Base-by-base conservation (phyloP, 2,797 vertebrate genomes). In the Salarias fasciatus region DNA sequence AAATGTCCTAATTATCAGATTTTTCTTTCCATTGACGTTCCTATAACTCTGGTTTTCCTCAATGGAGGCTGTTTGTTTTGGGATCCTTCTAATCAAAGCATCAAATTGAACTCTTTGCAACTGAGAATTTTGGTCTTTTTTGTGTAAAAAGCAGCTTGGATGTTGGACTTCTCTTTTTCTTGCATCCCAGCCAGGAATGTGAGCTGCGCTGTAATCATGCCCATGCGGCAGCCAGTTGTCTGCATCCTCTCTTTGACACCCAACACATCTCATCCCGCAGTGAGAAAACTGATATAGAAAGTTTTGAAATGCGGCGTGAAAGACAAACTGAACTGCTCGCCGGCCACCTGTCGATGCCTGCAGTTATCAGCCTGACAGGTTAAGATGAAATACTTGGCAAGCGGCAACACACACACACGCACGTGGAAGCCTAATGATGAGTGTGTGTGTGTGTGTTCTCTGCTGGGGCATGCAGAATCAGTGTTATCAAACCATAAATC, bases 281-380 rank as follows among this genome's bases (percentile, higher is more conserved):
- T 49, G 35, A 29, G 11, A 41, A 46, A 56, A 45, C 4, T 42
- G 9, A 49, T 38, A 29, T 10, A 9, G 37, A 43, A 60, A 18
- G 12, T 61, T 63, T 50, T 8, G 45, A 64, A 77, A 60, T 62
- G 35, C 47, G 24, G 35, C 2, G 1, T 51, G 28, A 53, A 55
- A 67, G 13, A 51, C 49, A 53, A 60, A 61, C 33, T 38, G 9
- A 60, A 72, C 42, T 13, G n/a, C n/a, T n/a, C n/a, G 51, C 33
- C 69, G 11, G 30, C 68, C 75, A 70, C 71, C 66, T 81, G 79
- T 75, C 48, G 38, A 77, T 86, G 73, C 73, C 78, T 85, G 84
- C 57, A 77, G 53, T 67, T 48, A 53, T 73, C 51, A 56, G 54
- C 36, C 37, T 66, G 87, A 84, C 72, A 68, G 56, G 55, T 62